Conservation (phyloP, 2,888 invertebrate genomes). For the Drosophila kokeensis region DNA sequence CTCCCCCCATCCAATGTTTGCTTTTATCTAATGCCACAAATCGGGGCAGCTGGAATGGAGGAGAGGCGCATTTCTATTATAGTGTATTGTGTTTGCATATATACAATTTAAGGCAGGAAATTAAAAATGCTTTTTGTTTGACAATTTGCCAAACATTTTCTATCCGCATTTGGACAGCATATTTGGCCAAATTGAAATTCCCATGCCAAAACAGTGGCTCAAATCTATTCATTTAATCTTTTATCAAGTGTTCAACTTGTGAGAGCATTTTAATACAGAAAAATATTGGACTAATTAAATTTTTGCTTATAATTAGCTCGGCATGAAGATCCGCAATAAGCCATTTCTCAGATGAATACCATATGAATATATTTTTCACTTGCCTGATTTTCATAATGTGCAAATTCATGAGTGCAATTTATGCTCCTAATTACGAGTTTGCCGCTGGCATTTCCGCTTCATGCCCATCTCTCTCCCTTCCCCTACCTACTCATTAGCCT, state of each 20-base stretch:
- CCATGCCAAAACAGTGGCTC: constrained; percentile 34
- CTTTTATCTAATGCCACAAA: constrained; percentile 57
- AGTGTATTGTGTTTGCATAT: constrained; percentile 70
- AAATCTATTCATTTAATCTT: constrained; percentile 30
- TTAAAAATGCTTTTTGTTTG: constrained; percentile 77
- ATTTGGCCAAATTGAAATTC: constrained; percentile 59
- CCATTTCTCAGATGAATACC: constrained; percentile 1
- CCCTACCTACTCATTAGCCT: constrained; percentile 68
- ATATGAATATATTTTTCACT: constrained; percentile 35
- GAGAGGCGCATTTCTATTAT: constrained; percentile 32
- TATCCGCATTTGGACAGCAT: constrained; percentile 59
- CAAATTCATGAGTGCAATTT: constrained; percentile 46
- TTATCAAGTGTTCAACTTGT: constrained; percentile 39
- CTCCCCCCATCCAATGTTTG: constrained; percentile 5
- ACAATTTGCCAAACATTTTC: constrained; percentile 77
- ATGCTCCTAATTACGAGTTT: constrained; percentile 58
- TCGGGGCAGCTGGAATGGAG: constrained; percentile 28
- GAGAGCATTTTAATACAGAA: not conserved
- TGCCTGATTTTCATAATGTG: constrained; percentile 37
- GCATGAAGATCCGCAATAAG: constrained; percentile 2
- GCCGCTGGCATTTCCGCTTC: constrained; percentile 70
- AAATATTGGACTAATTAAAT: constrained; percentile 16
- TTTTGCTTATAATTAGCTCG: constrained; percentile 46
- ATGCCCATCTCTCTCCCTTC: constrained; percentile 46
- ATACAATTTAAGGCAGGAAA: constrained; percentile 77